These are phyloP conservation scores for Apantesis nais DNA, from an alignment of 2,888 invertebrate genomes.

Conservation along the genomic window DNA sequence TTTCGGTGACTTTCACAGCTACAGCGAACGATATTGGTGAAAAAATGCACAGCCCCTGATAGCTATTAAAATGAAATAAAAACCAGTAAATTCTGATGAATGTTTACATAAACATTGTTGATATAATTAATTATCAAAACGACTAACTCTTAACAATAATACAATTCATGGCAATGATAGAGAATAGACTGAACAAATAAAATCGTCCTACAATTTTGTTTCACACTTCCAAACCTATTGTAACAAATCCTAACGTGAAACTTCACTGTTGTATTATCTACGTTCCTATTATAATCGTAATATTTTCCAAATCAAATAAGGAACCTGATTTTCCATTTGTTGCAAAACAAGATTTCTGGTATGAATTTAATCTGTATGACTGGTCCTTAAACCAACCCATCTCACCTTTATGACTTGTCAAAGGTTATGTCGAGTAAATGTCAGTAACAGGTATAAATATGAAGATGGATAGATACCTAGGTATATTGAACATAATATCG, in stretches of 20 bases:
- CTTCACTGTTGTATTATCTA: not conserved
- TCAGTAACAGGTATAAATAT: conserved; percentile 1
- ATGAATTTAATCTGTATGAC: not conserved
- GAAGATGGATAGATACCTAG: conserved; percentile 3
- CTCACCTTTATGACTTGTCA: conserved; percentile 4
- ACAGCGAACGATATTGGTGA: not conserved
- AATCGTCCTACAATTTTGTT: no score
- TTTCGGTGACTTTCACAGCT: not conserved
- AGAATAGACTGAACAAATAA: not conserved
- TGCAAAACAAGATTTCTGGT: not conserved
- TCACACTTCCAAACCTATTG: no score
- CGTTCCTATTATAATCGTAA: not conserved
- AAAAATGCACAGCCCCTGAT: not conserved
- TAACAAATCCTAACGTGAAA: no score
- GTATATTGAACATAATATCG: conserved; percentile 23
- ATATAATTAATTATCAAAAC: no score
- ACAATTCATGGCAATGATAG: not conserved
- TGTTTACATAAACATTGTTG: no score
- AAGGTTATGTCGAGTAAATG: conserved; percentile 11
- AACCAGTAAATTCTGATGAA: not conserved
- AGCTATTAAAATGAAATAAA: not conserved
- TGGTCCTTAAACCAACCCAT: not conserved
- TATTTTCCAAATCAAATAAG: not conserved
- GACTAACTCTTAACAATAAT: no score
- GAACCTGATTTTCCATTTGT: not conserved